These are phyloP conservation scores for Pyrrhia umbra DNA, from an alignment of 2,888 invertebrate genomes.

Conservation along the genomic window DNA sequence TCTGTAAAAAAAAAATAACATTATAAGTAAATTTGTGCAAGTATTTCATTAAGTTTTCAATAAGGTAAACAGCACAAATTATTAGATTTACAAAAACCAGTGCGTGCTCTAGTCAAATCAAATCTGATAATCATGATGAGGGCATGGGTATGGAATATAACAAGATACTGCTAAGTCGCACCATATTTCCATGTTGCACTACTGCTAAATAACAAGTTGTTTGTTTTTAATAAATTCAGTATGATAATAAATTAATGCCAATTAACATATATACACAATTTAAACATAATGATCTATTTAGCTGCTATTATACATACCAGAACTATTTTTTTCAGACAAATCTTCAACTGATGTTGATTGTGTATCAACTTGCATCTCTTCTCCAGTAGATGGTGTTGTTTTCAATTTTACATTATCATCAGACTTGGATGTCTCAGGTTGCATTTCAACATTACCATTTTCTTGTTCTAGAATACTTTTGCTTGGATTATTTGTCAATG, in stretches of 20 bases:
- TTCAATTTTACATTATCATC: slow-evolving; percentile 72
- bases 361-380: slow-evolving; percentile 86
- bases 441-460: slow-evolving; percentile 71
- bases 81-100: background rate
- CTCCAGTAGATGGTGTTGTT: slow-evolving; percentile 66
- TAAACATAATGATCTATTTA: background rate
- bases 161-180: background rate
- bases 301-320: slow-evolving; percentile 65
- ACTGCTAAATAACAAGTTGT: background rate
- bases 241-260: too few species aligned
- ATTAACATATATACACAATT: too few species aligned
- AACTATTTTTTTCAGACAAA: slow-evolving; percentile 82
- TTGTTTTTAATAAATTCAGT: background rate
- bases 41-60: background rate
- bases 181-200: background rate
- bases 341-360: slow-evolving; percentile 84
- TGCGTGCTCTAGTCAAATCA: background rate
- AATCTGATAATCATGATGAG: background rate
- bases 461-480: slow-evolving; percentile 71
- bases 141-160: background rate
- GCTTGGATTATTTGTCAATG: slow-evolving; percentile 37
- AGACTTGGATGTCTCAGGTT: slow-evolving; percentile 65
- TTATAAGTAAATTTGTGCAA: background rate
- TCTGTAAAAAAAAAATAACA: slow-evolving; percentile 76
- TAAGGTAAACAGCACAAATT: background rate